Conservation (phyloP, 1,140 invertebrate species). For the Adelges cooleyi region DNA sequence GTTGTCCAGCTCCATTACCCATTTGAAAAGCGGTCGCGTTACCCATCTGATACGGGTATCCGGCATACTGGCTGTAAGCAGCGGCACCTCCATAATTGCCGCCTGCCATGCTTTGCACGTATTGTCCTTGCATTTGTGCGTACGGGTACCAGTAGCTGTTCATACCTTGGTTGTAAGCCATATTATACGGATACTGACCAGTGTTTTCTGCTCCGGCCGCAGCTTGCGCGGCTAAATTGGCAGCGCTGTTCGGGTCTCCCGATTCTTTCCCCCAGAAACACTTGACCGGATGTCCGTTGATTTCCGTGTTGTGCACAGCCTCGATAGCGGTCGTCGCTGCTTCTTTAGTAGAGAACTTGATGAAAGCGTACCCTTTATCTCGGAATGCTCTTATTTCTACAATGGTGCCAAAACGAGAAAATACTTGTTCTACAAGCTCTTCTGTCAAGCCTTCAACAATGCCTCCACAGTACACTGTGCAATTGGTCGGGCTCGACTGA, state of each 20-base stretch:
- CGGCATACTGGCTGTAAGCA: conserved; percentile 18
- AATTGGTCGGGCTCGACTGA: conserved; percentile 96
- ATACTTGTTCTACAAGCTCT: conserved; percentile 91
- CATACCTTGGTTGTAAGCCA: conserved; percentile 55
- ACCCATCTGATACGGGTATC: conserved; percentile 22
- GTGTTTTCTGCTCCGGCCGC: conserved; percentile 42
- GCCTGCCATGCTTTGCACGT: conserved; percentile 28
- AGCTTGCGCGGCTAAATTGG: conserved; percentile 34
- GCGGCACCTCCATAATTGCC: conserved; percentile 7
- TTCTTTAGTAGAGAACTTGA: conserved; percentile 96
- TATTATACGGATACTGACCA: conserved; percentile 52
- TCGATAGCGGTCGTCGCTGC: conserved; percentile 94
- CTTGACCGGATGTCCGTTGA: conserved; percentile 91
- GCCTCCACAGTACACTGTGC: conserved; percentile 96
- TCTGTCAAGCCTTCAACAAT: conserved; percentile 87
- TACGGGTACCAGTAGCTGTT: conserved; percentile 68
- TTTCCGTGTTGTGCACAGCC: conserved; percentile 90
- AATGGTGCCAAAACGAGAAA: conserved; percentile 86
- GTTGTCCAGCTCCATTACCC: conserved; percentile 25
- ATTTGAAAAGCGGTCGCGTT: conserved; percentile 17
- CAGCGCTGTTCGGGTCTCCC: conserved; percentile 55
- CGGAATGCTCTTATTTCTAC: conserved; percentile 97
- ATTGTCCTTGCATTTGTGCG: conserved; percentile 35
- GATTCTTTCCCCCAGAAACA: conserved; percentile 99
- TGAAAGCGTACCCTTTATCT: conserved; percentile 98